Evolutionary conservation across 2,888 invertebrate species (phyloP).

Genomic region (Andrena haemorrhoa): DNA sequence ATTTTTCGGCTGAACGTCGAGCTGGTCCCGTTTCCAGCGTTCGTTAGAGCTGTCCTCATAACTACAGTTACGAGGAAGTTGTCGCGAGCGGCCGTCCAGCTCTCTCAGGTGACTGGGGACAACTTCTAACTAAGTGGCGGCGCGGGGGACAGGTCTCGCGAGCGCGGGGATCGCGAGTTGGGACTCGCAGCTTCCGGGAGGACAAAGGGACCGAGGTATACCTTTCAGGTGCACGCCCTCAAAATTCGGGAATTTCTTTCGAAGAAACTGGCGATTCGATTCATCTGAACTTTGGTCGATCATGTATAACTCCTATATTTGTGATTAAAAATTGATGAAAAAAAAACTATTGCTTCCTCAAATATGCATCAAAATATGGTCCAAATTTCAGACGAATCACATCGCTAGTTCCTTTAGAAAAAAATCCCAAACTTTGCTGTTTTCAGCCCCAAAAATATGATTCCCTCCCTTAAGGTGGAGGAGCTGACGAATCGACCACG

Average conservation of each 20-base stretch:
- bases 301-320: too few relatives aligned
- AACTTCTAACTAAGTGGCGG: slow-evolving; percentile 52
- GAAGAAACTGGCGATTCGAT: too few relatives aligned
- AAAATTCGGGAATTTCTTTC: too few relatives aligned
- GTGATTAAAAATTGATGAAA: too few relatives aligned
- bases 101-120: slow-evolving; percentile 15
- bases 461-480: not conserved
- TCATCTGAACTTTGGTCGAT: too few relatives aligned
- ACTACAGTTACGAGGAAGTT: slow-evolving; percentile 47
- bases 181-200: slow-evolving; percentile 30
- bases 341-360: too few relatives aligned
- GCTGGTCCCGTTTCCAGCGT: not conserved
- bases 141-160: slow-evolving; percentile 41
- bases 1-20: not conserved
- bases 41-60: slow-evolving; percentile 40
- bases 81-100: slow-evolving; percentile 15
- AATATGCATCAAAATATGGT: too few relatives aligned
- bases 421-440: too few relatives aligned
- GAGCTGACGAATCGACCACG: not conserved
- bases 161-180: slow-evolving; percentile 46
- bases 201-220: slow-evolving; percentile 20
- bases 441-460: too few relatives aligned
- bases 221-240: not conserved
- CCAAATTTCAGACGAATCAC: too few relatives aligned
- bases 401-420: too few relatives aligned